A percentile compares a stretch with the other conserved stretches of the same genome.
Evolutionary conservation across 2,888 invertebrate species (phyloP).

Genomic region (Myopa testacea): DNA sequence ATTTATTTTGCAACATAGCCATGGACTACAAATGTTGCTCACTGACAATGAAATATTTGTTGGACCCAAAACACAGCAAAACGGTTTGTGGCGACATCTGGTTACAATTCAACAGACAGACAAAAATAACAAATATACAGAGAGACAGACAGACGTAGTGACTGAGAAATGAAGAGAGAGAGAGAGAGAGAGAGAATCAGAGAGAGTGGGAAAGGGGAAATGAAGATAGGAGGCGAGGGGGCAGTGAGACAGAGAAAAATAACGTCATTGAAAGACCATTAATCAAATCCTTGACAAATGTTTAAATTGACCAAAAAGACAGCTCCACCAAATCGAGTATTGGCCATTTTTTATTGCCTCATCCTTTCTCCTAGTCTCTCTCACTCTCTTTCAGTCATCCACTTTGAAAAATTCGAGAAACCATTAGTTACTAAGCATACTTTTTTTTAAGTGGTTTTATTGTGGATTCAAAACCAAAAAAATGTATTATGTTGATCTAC

Average conservation of each 20-base stretch:
- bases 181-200: background rate
- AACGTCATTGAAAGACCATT: constrained; percentile 29
- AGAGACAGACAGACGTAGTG: background rate
- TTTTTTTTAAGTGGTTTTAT: no score
- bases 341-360: background rate
- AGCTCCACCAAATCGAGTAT: background rate
- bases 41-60: constrained; percentile 9
- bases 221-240: no score
- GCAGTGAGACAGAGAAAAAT: background rate
- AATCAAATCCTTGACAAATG: constrained; percentile 33
- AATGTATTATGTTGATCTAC: no score
- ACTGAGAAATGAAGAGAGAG: background rate
- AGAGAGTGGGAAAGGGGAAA: background rate
- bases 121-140: background rate
- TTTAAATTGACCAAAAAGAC: constrained; percentile 8
- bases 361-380: background rate
- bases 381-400: no score
- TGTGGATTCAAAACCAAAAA: no score
- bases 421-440: no score
- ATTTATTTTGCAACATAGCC: constrained; percentile 4
- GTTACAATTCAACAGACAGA: constrained; percentile 45
- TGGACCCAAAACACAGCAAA: background rate
- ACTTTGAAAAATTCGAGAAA: no score
- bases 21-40: background rate
- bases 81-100: constrained; percentile 52